Conservation (phyloP, 2,888 invertebrate genomes). For the Dasypolia templi region DNA sequence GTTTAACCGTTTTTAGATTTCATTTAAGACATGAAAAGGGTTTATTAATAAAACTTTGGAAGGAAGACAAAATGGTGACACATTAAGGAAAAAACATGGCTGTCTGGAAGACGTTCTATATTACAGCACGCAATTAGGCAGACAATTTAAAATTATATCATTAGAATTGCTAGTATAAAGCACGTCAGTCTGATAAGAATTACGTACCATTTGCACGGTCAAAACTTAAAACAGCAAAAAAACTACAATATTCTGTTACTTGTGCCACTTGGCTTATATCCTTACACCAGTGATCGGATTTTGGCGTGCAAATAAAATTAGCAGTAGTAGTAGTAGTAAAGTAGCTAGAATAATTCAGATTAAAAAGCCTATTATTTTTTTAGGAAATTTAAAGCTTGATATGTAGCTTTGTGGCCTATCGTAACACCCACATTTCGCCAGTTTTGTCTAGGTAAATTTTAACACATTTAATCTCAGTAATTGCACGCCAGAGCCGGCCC, state of each 20-base stretch:
- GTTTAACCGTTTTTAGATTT: too few species aligned
- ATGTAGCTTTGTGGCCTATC: too few species aligned
- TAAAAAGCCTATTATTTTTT: too few species aligned
- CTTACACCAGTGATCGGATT: background rate
- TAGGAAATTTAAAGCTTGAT: too few species aligned
- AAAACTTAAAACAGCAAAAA: background rate
- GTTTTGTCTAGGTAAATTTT: background rate
- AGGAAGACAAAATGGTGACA: background rate
- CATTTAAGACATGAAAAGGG: too few species aligned
- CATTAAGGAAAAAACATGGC: background rate
- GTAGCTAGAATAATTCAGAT: too few species aligned
- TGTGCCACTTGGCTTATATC: background rate
- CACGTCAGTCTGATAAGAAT: background rate
- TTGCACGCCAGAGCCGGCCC: background rate
- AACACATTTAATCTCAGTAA: background rate
- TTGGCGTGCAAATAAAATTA: background rate
- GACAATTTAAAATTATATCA: constrained; percentile 15
- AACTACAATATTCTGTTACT: background rate
- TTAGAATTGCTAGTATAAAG: background rate
- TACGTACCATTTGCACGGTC: background rate
- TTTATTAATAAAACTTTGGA: background rate
- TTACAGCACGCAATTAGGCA: background rate
- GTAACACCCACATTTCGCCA: too few species aligned
- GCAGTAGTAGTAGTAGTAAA: too few species aligned
- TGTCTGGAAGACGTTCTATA: background rate